A percentile compares a stretch with the other conserved stretches of the same genome.
These are phyloP conservation scores for Megaleporinus macrocephalus DNA, from an alignment of 2,113 vertebrate genomes.

Conservation along the genomic window DNA sequence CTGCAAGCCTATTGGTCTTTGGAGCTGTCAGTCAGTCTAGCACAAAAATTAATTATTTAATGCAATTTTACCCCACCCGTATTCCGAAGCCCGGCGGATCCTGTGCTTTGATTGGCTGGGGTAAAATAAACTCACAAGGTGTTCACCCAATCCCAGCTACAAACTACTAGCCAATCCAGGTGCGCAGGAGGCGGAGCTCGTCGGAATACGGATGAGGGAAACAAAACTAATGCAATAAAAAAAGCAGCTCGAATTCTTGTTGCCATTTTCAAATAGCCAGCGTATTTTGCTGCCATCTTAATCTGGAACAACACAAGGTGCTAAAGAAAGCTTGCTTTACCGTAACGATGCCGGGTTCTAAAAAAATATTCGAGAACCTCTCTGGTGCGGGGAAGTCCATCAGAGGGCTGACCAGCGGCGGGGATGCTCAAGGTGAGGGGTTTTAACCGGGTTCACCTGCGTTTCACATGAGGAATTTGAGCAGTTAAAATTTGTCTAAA, in stretches of 20 bases:
- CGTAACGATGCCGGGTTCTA: constrained; percentile 68
- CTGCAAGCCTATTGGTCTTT: constrained; percentile 16
- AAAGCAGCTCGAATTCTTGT: neutral
- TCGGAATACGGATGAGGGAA: neutral
- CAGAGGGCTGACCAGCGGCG: constrained; percentile 92
- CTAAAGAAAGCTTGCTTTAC: neutral
- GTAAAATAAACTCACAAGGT: no score
- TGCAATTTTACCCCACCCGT: no score
- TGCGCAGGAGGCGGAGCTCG: neutral
- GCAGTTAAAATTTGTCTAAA: no score
- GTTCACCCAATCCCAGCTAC: neutral
- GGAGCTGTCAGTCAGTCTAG: constrained; percentile 27
- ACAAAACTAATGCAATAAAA: no score
- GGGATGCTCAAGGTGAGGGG: constrained; percentile 92
- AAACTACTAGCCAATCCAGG: neutral
- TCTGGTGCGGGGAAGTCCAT: constrained; percentile 88
- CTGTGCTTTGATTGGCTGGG: no score
- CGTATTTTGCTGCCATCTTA: neutral
- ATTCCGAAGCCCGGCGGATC: no score
- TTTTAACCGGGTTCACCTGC: neutral
- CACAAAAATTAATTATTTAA: no score
- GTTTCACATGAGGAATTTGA: no score
- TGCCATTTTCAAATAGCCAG: neutral
- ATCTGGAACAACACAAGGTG: neutral
- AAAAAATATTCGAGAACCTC: constrained; percentile 88